Evolutionary conservation across 2,888 invertebrate genomes (phyloP), one percentile per base, ranked within the genome.

Genomic region (Meghimatium bilineatum): DNA sequence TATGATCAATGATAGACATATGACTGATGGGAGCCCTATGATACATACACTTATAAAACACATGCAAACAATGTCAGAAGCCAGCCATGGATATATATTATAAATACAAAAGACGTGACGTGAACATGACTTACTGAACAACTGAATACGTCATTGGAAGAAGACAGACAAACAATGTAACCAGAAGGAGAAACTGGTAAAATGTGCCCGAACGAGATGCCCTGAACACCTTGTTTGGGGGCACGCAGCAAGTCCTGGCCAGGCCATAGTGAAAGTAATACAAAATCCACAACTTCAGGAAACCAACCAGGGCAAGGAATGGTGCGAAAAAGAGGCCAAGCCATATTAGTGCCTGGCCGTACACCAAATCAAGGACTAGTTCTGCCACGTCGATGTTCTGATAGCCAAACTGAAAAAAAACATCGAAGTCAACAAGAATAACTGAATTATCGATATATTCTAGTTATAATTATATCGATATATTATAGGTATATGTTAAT

Each of bases 251-350:
- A 69, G 87, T 79, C 79, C 87, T 82, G 29, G 90, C 90, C 23
- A 90, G 86, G 75, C 88, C 82, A 80, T 89, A 90, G 34, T 88
- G 87, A 80, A 90, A 87, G 87, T 90, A 91, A 87, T 91, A 92
- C 10, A 89, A 86, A 26, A 91, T 78, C 44, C 90, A 29, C 23
- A 90, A 87, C 76, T 92, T 91, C 69, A 90, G 67, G 17, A 88
- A 79, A 26, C 89, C 90, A 1, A 90, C 83, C 12, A 88, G 82
- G 8, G 90, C 89, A 10, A 91, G 85, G 52, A 91, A 84, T 38
- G 92, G 92, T 32, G 90, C 90, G 84, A 90, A 91, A 87, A 90
- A 91, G 0, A 91, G 86, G 10, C 91, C 91, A 29, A 91, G 87
- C 91, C 92, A 92, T 17, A 91, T 87, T 10, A 91, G 87, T 5